Evolutionary conservation across 2,888 invertebrate species (phyloP).

Genomic region (Asteroscopus sphinx): DNA sequence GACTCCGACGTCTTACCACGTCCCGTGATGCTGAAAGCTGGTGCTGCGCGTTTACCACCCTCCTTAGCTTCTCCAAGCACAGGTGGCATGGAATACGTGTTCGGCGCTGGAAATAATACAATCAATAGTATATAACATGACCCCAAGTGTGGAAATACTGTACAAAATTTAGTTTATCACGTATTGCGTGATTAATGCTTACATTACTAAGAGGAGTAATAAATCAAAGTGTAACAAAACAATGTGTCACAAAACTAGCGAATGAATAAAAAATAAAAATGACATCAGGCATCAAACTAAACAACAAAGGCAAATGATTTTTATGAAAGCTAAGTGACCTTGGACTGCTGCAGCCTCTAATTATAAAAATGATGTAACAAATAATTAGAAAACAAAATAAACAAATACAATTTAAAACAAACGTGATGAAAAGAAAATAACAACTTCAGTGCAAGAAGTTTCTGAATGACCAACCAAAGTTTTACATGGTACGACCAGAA

Average conservation of each 20-base stretch:
- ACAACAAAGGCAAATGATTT: constrained; percentile 15
- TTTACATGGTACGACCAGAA: background rate
- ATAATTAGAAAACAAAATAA: background rate
- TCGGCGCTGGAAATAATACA: constrained; percentile 92
- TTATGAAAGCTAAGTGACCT: constrained; percentile 24
- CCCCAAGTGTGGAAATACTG: background rate
- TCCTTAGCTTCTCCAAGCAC: constrained; percentile 91
- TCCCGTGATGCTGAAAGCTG: constrained; percentile 96
- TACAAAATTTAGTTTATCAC: background rate
- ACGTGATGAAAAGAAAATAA: constrained; percentile 13
- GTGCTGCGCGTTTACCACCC: constrained; percentile 92
- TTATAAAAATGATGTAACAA: background rate
- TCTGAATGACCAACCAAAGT: too few relatives aligned
- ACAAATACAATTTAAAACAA: constrained; percentile 13
- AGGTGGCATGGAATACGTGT: constrained; percentile 96
- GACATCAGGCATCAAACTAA: constrained; percentile 42
- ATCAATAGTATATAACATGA: constrained; percentile 4
- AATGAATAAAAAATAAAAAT: constrained; percentile 36
- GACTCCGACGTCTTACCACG: constrained; percentile 91
- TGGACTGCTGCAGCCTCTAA: constrained; percentile 1
- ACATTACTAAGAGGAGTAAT: constrained; percentile 33
- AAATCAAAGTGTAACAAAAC: constrained; percentile 35
- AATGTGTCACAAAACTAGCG: constrained; percentile 45
- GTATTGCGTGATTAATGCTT: constrained; percentile 8
- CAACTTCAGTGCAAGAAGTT: background rate